phyloP scores from a whole-genome alignment of 2,888 invertebrate genomes.

The Elegia similella region DNA sequence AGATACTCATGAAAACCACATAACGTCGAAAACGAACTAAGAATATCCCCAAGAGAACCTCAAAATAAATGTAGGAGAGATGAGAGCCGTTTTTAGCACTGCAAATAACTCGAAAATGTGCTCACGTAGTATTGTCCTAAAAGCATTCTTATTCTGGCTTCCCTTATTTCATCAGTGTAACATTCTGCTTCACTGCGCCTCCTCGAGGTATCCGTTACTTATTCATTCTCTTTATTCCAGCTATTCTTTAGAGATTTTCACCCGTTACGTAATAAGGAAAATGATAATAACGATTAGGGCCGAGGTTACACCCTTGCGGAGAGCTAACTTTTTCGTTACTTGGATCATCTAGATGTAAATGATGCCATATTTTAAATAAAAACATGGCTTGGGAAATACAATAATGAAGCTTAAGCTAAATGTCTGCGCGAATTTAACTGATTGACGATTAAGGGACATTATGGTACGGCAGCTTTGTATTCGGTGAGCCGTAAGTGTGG shows the following conservation, averaged over 20 bases:
- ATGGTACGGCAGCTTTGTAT: too few species aligned
- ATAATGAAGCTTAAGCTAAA: too few species aligned
- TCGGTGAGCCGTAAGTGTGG: too few species aligned
- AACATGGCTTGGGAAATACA: too few species aligned
- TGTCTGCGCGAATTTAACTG: too few species aligned
- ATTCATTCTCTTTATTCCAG: conserved; percentile 24
- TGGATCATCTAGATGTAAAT: too few species aligned
- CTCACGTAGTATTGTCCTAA: conserved; percentile 28
- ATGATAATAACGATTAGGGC: conserved; percentile 7
- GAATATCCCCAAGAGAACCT: conserved; percentile 16
- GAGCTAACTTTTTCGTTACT: neutral
- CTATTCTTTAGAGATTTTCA: conserved; percentile 23
- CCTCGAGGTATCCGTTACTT: conserved; percentile 23
- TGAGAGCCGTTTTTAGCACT: conserved; percentile 22
- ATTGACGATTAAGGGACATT: too few species aligned
- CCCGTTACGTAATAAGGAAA: conserved; percentile 5
- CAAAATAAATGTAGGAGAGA: conserved; percentile 23
- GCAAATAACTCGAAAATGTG: conserved; percentile 27
- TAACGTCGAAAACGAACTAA: neutral
- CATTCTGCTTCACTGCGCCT: conserved; percentile 21
- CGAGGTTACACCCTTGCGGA: conserved; percentile 1
- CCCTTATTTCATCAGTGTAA: conserved; percentile 26
- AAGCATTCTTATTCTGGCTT: conserved; percentile 27
- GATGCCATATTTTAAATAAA: too few species aligned
- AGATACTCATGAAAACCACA: neutral